phyloP scores from a whole-genome alignment of 2,113 vertebrate genomes.

The Enhydra lutris region DNA sequence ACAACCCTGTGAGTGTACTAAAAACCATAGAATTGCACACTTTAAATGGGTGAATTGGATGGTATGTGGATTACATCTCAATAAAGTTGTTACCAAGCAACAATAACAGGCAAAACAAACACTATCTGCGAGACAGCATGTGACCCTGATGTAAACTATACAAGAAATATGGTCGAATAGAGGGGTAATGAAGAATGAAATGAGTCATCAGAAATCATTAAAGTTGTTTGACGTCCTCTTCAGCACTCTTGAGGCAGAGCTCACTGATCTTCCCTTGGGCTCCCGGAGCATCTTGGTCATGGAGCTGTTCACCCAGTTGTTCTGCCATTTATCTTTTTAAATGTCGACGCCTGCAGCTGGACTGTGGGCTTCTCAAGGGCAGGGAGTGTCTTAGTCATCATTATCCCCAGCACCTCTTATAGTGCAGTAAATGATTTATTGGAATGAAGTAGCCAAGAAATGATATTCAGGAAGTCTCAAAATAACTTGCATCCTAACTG shows the following conservation, averaged over 20 bases:
- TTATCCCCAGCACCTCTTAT: conserved; percentile 44
- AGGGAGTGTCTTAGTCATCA: conserved; percentile 53
- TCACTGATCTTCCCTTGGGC: background rate
- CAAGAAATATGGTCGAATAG: background rate
- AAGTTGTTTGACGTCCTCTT: background rate
- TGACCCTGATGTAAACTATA: background rate
- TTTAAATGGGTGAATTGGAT: background rate
- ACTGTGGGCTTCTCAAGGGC: conserved; percentile 42
- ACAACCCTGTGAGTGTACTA: background rate
- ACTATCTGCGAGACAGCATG: background rate
- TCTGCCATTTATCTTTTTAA: background rate
- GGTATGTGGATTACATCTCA: background rate
- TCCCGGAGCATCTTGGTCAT: background rate
- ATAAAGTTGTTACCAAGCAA: background rate
- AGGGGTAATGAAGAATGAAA: background rate
- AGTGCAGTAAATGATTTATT: conserved; percentile 68
- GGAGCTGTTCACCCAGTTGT: background rate
- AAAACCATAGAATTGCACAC: background rate
- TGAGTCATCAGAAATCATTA: background rate
- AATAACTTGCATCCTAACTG: conserved; percentile 60
- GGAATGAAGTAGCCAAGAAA: conserved; percentile 56
- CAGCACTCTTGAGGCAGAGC: background rate
- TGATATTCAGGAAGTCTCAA: conserved; percentile 68
- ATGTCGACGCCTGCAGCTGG: background rate
- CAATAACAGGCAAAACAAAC: background rate